Evolutionary conservation across 2,888 invertebrate genomes (phyloP).

Genomic region (Diaprepes abbreviatus): DNA sequence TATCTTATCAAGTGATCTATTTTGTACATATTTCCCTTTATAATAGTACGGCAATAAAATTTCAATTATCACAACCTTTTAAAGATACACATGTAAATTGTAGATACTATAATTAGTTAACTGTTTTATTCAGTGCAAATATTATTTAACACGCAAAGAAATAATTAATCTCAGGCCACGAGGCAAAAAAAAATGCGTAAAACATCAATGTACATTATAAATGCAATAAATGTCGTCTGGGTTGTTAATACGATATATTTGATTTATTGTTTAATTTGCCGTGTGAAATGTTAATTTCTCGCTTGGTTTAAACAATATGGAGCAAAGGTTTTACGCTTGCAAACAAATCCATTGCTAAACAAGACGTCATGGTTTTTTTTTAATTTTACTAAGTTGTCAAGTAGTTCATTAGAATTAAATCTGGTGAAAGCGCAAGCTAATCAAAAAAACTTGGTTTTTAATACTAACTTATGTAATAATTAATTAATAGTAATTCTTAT

Average conservation of each 20-base stretch:
- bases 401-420: background rate
- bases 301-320: background rate
- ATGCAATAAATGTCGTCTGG: conserved; percentile 6
- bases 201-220: background rate
- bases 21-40: too few species aligned
- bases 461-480: too few species aligned
- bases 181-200: conserved; percentile 1
- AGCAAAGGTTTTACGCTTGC: conserved; percentile 4
- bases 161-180: background rate
- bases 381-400: too few species aligned
- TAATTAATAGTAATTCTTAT: too few species aligned
- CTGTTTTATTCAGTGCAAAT: too few species aligned
- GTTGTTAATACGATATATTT: conserved; percentile 3
- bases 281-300: background rate
- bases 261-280: conserved; percentile 12
- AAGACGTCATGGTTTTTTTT: background rate
- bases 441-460: too few species aligned
- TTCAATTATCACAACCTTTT: too few species aligned
- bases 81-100: too few species aligned
- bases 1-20: too few species aligned
- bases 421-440: background rate
- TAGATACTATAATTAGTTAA: too few species aligned
- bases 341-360: background rate
- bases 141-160: background rate
- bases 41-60: too few species aligned